Evolutionary conservation across 1,140 invertebrate genomes (phyloP), one percentile per base, ranked within the genome.

Genomic region (Samia ricini): DNA sequence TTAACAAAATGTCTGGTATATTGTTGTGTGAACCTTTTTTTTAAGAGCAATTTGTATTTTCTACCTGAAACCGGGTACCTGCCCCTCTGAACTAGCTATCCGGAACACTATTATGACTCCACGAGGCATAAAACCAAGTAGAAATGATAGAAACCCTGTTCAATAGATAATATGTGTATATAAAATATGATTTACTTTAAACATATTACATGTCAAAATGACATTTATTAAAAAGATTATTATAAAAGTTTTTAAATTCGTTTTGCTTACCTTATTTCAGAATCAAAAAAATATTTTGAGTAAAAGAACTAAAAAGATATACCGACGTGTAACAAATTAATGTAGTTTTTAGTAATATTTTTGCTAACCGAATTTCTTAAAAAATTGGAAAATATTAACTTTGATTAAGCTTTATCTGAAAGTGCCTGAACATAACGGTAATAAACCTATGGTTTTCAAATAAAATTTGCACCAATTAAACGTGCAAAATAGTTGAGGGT

Each of bases 21-120:
- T 51, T 54, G 33, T 29, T 18, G 49, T 23, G 55, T 65, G 65
- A 60, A 65, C 72, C 42, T 70, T 74, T 76, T 74, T 71, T 68
- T 48, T 73, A 23, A 26, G 55, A 23, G 60, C 55, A 49, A 56
- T 64, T 64, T 70, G 63, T 69, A 67, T 77, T 71, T 64, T 83
- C 72, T 85, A 85, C 85, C 81, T 85, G 84, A 62, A 52, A 64
- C 22, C 56, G 62, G 64, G 64, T 84, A 83, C 79, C 81, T 83
- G 79, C 69, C 65, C 71, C 69, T 71, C 74, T 72, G 66, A 71
- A 72, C 68, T 63, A 68, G 74, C 74, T 82, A 78, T 77, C 77
- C 78, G 75, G 79, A 85, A 87, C 75, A 70, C 69, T 78, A 78
- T 83, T 83, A 80, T 64, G 66, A 71, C 65, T 72, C 72, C 63